phyloP scores from a whole-genome alignment of 2,888 invertebrate species.

The Lasioglossum calceatum region DNA sequence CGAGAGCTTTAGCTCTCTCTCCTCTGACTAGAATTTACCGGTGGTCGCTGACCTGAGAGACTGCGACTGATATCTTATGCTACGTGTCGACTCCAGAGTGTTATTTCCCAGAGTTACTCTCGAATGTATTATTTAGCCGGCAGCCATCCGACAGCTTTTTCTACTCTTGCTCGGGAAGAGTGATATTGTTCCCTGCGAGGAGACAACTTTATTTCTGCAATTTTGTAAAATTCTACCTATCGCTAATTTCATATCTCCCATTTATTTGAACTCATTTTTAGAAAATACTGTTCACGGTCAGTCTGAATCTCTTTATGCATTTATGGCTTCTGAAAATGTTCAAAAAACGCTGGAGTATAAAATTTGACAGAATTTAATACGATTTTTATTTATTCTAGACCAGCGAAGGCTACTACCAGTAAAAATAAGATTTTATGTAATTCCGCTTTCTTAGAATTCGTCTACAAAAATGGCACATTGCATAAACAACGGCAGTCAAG shows the following conservation, averaged over 20 bases:
- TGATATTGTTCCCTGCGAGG: background rate
- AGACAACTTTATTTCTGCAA: background rate
- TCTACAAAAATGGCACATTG: too few relatives aligned
- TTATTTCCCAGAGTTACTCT: constrained; percentile 5
- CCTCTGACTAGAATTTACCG: background rate
- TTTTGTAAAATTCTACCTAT: background rate
- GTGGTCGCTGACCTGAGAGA: constrained; percentile 1
- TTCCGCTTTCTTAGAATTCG: too few relatives aligned
- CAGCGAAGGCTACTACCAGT: too few relatives aligned
- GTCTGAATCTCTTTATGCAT: too few relatives aligned
- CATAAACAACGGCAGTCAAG: too few relatives aligned
- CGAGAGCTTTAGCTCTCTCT: background rate
- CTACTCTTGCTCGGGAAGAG: background rate
- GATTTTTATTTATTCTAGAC: too few relatives aligned
- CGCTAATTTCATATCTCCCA: background rate
- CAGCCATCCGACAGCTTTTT: background rate
- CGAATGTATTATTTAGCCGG: constrained; percentile 10
- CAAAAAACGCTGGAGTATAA: too few relatives aligned
- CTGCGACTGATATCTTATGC: constrained; percentile 14
- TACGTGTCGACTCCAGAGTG: constrained; percentile 3
- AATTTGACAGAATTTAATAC: too few relatives aligned
- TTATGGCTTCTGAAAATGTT: too few relatives aligned
- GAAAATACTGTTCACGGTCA: background rate
- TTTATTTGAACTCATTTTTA: background rate
- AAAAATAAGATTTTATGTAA: too few relatives aligned